phyloP scores from a whole-genome alignment of 2,113 vertebrate species.

The Cheirogaleus medius region DNA sequence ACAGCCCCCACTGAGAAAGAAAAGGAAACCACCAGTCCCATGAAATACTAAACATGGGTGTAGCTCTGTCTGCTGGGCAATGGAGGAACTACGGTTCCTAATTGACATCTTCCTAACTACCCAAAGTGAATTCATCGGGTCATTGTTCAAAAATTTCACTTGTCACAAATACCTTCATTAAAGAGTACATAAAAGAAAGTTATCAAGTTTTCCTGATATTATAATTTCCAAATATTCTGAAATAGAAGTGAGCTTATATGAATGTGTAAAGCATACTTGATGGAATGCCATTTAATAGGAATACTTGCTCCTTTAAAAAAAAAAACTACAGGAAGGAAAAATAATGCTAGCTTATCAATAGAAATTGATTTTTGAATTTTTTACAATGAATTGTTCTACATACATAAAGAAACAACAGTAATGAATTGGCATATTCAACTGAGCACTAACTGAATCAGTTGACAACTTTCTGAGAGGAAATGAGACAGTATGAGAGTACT shows the following conservation, averaged over 20 bases:
- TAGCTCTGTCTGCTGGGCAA: background rate
- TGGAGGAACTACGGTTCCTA: background rate
- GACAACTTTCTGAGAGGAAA: background rate
- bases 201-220: background rate
- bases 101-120: background rate
- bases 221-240: constrained; percentile 17
- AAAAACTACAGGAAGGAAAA: background rate
- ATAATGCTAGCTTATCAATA: background rate
- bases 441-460: background rate
- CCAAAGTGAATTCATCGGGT: background rate
- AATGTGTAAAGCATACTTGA: constrained; percentile 16
- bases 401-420: background rate
- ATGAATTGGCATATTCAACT: background rate
- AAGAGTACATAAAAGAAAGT: background rate
- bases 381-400: background rate
- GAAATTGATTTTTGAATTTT: constrained; percentile 15
- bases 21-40: background rate
- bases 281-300: constrained; percentile 9
- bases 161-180: background rate
- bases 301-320: background rate
- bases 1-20: background rate
- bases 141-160: background rate
- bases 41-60: background rate
- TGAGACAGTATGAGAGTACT: background rate
- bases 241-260: background rate